These are phyloP conservation scores for Mobula hypostoma DNA, from an alignment of 2,113 vertebrate species.

Conservation along the genomic window DNA sequence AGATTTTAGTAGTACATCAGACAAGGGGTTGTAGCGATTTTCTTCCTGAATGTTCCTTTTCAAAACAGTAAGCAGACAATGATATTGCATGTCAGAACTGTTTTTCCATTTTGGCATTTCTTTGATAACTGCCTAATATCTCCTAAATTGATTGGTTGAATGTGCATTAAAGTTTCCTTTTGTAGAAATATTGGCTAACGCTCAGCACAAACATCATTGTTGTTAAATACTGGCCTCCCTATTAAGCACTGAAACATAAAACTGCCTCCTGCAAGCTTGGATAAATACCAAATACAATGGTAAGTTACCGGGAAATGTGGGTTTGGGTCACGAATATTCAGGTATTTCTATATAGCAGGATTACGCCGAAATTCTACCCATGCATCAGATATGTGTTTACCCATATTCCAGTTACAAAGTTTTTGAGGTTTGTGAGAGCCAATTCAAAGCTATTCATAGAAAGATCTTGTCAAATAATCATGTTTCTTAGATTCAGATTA, in stretches of 20 bases:
- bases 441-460: background rate
- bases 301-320: background rate
- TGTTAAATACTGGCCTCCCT: background rate
- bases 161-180: background rate
- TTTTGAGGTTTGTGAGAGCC: background rate
- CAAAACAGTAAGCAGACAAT: background rate
- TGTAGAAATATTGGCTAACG: background rate
- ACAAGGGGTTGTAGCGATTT: too few species aligned
- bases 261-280: background rate
- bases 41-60: background rate
- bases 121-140: background rate
- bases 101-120: background rate
- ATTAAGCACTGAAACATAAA: background rate
- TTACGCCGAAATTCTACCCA: background rate
- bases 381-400: background rate
- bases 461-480: background rate
- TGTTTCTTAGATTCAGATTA: background rate
- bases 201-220: background rate
- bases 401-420: background rate
- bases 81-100: background rate
- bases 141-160: background rate
- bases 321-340: background rate
- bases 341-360: background rate
- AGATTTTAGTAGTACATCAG: background rate
- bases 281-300: background rate